Percentiles rank a stretch among this genome's conserved stretches.
phyloP scores from a whole-genome alignment of 2,797 vertebrate genomes.

The Staurois parvus region DNA sequence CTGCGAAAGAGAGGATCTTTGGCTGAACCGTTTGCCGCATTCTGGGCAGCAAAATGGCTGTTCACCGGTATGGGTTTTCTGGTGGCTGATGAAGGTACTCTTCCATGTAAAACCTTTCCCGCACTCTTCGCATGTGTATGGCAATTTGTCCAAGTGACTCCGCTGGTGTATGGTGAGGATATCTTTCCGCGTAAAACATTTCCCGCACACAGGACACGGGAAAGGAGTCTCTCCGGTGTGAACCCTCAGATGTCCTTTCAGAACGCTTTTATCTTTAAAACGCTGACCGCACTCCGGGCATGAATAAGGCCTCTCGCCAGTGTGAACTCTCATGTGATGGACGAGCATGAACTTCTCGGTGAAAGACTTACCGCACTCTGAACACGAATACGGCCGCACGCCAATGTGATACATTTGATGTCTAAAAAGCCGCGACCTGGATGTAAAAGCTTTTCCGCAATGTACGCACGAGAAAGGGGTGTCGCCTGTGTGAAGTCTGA shows the following conservation, averaged over 20 bases:
- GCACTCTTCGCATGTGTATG: conserved; percentile 65
- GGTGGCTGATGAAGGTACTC: conserved; percentile 66
- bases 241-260: not conserved
- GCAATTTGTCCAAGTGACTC: conserved; percentile 68
- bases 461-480: not conserved
- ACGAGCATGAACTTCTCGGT: not conserved
- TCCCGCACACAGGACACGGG: not conserved
- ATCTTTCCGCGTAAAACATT: conserved; percentile 65
- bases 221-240: conserved; percentile 3
- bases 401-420: not conserved
- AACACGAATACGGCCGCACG: not conserved
- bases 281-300: conserved; percentile 65
- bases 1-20: conserved; percentile 27
- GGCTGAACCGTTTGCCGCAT: conserved; percentile 69
- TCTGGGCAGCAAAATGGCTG: conserved; percentile 67
- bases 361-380: conserved; percentile 6
- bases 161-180: conserved; percentile 68
- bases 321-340: conserved; percentile 46
- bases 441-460: not conserved
- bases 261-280: not conserved
- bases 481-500: not conserved
- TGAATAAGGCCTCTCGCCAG: conserved; percentile 65
- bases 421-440: not conserved
- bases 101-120: conserved; percentile 67
- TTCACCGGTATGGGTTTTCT: conserved; percentile 65